A percentile compares a stretch with the other conserved stretches of the same genome.
These are phyloP conservation scores for Drosophila pachea DNA, from an alignment of 1,140 invertebrate genomes.

Conservation along the genomic window DNA sequence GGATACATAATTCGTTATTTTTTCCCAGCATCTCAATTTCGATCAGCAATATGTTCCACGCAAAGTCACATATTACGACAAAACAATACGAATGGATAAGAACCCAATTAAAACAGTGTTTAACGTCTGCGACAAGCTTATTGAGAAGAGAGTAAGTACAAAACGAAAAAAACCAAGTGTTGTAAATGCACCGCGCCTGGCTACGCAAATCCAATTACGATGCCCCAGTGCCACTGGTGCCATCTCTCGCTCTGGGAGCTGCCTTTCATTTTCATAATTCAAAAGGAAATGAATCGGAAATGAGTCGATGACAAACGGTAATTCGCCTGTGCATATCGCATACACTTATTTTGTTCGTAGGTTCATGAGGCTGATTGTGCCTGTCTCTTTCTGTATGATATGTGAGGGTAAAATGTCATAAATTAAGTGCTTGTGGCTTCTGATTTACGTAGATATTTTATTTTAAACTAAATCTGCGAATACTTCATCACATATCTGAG, in stretches of 20 bases:
- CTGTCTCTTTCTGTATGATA: background rate
- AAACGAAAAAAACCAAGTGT: background rate
- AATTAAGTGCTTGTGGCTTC: background rate
- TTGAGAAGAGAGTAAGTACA: constrained; percentile 84
- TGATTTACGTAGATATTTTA: background rate
- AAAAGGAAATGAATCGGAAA: constrained; percentile 67
- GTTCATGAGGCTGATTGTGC: constrained; percentile 1
- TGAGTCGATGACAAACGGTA: constrained; percentile 63
- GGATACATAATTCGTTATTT: constrained; percentile 16
- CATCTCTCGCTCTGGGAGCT: constrained; percentile 9
- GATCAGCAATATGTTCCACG: constrained; percentile 88
- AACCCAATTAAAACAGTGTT: constrained; percentile 96
- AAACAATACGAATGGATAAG: constrained; percentile 93
- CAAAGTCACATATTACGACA: constrained; percentile 90
- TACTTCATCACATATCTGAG: background rate
- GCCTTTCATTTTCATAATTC: constrained; percentile 63
- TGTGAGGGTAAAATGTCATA: constrained; percentile 8
- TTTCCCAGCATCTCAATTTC: constrained; percentile 82
- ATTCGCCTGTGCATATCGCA: constrained; percentile 54
- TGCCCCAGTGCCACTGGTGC: background rate
- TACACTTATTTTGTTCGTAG: constrained; percentile 20
- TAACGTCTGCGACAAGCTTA: constrained; percentile 94
- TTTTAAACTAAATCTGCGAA: background rate
- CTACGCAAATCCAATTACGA: constrained; percentile 57
- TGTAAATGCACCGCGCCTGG: constrained; percentile 2